Evolutionary conservation across 2,113 vertebrate genomes (phyloP).

Genomic region (Xerus inauris): DNA sequence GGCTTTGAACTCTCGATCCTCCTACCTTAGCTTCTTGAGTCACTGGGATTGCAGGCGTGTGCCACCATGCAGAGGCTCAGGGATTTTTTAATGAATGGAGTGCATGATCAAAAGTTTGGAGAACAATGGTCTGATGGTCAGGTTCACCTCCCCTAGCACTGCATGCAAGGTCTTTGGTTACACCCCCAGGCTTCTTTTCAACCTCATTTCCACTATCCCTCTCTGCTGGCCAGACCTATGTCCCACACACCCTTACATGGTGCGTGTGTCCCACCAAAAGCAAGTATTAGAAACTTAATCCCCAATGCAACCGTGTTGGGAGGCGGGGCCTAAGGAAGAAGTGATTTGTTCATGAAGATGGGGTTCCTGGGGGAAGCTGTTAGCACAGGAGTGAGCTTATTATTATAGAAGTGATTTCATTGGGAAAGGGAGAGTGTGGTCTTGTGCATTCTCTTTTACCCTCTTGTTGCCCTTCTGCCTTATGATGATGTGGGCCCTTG

Average conservation of each 20-base stretch:
- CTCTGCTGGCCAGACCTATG: fast-evolving
- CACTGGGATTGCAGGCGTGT: too few relatives aligned
- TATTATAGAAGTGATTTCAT: not conserved
- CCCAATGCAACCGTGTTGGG: not conserved
- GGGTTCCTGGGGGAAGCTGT: not conserved
- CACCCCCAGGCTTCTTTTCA: not conserved
- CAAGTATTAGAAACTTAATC: not conserved
- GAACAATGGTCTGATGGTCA: not conserved
- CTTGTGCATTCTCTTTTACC: not conserved
- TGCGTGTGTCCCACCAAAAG: not conserved
- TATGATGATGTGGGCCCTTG: not conserved
- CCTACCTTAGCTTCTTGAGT: too few relatives aligned
- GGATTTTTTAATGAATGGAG: not conserved
- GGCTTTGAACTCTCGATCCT: too few relatives aligned
- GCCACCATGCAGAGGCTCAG: too few relatives aligned
- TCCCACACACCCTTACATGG: not conserved
- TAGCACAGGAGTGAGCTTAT: not conserved
- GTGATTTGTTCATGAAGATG: not conserved
- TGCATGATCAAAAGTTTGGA: not conserved
- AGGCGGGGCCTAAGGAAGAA: not conserved
- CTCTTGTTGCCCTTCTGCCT: not conserved
- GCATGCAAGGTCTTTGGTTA: not conserved
- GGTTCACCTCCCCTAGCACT: not conserved
- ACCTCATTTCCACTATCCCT: not conserved
- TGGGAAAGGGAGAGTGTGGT: not conserved